phyloP scores from a whole-genome alignment of 2,113 vertebrate species.

The Corythornis vintsioides region DNA sequence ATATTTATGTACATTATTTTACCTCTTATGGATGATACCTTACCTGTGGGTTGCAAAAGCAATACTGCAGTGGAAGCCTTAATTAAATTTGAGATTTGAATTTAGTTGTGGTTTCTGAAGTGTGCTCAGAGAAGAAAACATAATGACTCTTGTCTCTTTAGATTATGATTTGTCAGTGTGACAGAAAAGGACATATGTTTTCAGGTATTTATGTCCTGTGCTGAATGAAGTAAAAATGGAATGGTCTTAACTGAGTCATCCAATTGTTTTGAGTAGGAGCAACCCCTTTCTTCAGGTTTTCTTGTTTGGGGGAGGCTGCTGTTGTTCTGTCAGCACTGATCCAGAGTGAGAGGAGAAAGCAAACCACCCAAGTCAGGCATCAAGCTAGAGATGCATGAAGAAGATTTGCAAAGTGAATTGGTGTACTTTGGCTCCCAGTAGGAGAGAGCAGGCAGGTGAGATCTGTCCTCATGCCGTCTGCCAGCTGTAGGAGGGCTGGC shows the following conservation, averaged over 20 bases:
- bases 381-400: neutral
- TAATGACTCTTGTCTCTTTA: neutral
- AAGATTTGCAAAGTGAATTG: neutral
- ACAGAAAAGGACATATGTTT: neutral
- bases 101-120: neutral
- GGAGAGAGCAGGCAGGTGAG: neutral
- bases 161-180: neutral
- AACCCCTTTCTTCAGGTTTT: neutral
- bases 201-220: neutral
- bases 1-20: slow-evolving; percentile 16
- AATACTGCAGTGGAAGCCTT: neutral
- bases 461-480: neutral
- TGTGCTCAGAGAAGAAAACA: neutral
- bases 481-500: neutral
- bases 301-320: neutral
- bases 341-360: neutral
- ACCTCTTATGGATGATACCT: slow-evolving; percentile 43
- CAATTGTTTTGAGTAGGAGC: rapidly evolving
- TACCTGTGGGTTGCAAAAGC: neutral
- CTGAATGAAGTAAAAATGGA: neutral
- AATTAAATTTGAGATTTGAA: slow-evolving; percentile 3
- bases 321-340: neutral
- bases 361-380: neutral
- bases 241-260: neutral
- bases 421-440: rapidly evolving